Evolutionary conservation across 2,113 vertebrate genomes (phyloP).

Genomic region (Brachyhypopomus gauderio): DNA sequence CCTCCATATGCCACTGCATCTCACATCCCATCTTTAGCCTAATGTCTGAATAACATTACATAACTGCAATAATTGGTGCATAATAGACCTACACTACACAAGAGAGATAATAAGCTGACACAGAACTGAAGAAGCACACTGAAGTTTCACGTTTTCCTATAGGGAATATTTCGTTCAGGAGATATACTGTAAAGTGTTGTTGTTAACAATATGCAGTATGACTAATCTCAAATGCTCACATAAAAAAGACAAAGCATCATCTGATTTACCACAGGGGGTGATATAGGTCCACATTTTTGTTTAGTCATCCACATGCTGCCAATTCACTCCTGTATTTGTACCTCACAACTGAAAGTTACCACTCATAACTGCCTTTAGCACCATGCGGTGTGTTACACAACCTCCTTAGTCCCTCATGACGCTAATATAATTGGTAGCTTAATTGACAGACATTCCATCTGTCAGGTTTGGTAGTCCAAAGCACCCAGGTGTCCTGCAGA

Average conservation of each 20-base stretch:
- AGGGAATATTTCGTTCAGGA: background rate
- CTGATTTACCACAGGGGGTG: background rate
- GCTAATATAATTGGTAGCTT: constrained; percentile 22
- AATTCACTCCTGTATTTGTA: background rate
- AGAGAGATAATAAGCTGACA: background rate
- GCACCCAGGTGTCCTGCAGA: constrained; percentile 14
- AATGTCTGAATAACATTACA: background rate
- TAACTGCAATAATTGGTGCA: background rate
- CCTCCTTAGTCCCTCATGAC: background rate
- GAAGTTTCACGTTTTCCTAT: background rate
- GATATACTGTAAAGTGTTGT: background rate
- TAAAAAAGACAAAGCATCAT: background rate
- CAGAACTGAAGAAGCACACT: background rate
- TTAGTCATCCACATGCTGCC: background rate
- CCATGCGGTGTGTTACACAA: constrained; percentile 4
- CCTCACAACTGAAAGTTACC: background rate
- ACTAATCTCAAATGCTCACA: background rate
- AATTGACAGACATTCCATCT: constrained; percentile 28
- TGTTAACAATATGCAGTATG: background rate
- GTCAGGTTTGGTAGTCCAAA: constrained; percentile 6
- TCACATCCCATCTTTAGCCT: background rate
- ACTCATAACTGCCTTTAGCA: constrained; percentile 1
- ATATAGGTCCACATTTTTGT: background rate
- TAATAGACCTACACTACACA: background rate
- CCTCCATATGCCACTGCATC: too few species aligned